Evolutionary conservation across 2,888 invertebrate species (phyloP), one percentile per base, ranked within the genome.

Genomic region (Smittia aterrima): DNA sequence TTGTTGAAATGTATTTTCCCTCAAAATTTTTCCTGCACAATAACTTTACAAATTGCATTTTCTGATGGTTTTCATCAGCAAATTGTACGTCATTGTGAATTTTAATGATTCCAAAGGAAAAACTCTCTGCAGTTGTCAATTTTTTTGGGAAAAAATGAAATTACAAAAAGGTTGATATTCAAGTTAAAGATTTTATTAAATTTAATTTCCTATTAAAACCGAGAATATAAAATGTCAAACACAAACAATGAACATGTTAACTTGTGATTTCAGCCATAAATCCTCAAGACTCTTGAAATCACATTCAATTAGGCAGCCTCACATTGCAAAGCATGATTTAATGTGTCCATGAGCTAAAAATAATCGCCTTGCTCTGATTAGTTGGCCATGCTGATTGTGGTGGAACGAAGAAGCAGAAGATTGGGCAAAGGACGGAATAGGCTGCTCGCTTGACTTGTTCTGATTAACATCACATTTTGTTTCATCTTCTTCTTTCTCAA

Each of bases 391-490:
- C 58, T 62, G 20, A 62, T 25, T 64, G 4, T 20, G 9, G 11
- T 6, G 13, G 9, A 32, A 32, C 22, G 7, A 64, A 25, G 13
- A 20, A 20, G 18, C 18, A 54, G 54, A 25, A 22, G 24, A 27
- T 64, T 20, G 11, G 24, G n/a, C n/a, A 16, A 25, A 24, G 16
- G 24, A 22, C 18, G 25, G 25, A 64, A 64, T 64, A 4, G 1
- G 24, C n/a, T 64, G 62, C n/a, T 32, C 66, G 38, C 38, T 66
- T 66, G 66, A 66, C 18, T 66, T 27, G 38, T 20, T 38, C 20
- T 66, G 66, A 66, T 66, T 66, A 66, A 20, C 66, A 38, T 66
- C 66, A 66, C 4, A 66, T 66, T 66, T 32, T 32, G 11, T 18
- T 40, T 27, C 16, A 11, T 40, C 1, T 24, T 24, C 13, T 62